Base-by-base conservation (phyloP, 1,140 invertebrate species). In the Drosophila kepulauana region DNA sequence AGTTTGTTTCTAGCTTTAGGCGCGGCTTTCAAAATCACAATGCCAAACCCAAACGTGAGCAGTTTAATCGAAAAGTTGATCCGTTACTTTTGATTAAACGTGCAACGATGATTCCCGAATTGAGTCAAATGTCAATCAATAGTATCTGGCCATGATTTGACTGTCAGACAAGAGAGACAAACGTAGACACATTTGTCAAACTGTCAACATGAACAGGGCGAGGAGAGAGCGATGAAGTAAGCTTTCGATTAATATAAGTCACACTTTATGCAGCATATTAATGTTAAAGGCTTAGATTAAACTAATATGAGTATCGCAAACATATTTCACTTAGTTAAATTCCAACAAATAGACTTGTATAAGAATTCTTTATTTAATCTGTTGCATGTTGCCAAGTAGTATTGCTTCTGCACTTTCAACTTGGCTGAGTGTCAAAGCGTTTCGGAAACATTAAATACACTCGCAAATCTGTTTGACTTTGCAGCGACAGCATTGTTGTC, bases 371-470 rank as follows among this genome's bases (percentile, higher is more conserved):
- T 13, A 35, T 8, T 10, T 15, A 35, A 33, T 4, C 51, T 45
- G 45, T 10, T 33, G 10, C 15, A 35, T 35, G 28, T 7, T 35
- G 51, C n/a, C 51, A 15, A 62, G 28, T 52, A 52, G 11, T 7
- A 8, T 43, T 3, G 15, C 5, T 43, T 52, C 11, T 77, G 52
- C 48, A 64, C 65, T 63, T 43, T 13, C 75, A 59, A 74, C 59
- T 82, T 41, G 65, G 35, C 38, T 41, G 57, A 49, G 78, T 84
- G 81, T 84, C 81, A 84, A 84, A 84, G 81, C 78, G 80, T 67
- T 78, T 85, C 65, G 75, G 70, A 81, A 62, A 48, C 49, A 66
- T 64, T 54, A 4, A 54, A 54, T 33, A 65, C 66, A 45, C 66
- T 59, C 25, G 5, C 33, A 65, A 33, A 66, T 66, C 28, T 43